A percentile compares a stretch with the other conserved stretches of the same genome.
phyloP scores from a whole-genome alignment of 2,888 invertebrate species.

The Trissolcus japonicus region DNA sequence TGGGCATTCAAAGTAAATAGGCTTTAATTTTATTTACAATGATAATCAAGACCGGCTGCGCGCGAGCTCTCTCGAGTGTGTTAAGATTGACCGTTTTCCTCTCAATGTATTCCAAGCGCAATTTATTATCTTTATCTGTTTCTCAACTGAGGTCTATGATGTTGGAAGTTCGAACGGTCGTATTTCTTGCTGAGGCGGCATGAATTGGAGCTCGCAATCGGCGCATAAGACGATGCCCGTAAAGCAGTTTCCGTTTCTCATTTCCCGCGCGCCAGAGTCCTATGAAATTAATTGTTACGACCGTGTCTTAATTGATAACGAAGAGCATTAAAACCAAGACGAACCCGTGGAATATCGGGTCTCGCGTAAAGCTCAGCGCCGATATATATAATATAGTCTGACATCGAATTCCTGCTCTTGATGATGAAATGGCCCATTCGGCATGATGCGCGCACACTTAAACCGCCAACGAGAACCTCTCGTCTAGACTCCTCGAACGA shows the following conservation, averaged over 20 bases:
- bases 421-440: constrained; percentile 43
- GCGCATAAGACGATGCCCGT: constrained; percentile 55
- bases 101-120: constrained; percentile 14
- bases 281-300: constrained; percentile 70
- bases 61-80: neutral
- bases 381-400: constrained; percentile 46
- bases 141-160: constrained; percentile 41
- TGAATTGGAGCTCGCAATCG: constrained; percentile 58
- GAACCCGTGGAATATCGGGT: constrained; percentile 23
- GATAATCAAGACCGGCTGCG: constrained; percentile 4
- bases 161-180: constrained; percentile 47
- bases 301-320: constrained; percentile 72
- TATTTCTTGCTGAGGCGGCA: constrained; percentile 57
- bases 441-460: constrained; percentile 32
- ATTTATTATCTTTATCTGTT: constrained; percentile 55
- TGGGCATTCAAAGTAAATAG: no score
- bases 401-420: constrained; percentile 38
- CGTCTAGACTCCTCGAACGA: constrained; percentile 45
- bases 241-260: constrained; percentile 70
- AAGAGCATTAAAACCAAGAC: constrained; percentile 67
- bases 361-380: constrained; percentile 31
- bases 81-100: constrained; percentile 39
- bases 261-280: constrained; percentile 61
- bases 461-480: no score
- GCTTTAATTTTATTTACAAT: no score